Evolutionary conservation across 2,888 invertebrate species (phyloP).

Genomic region (Xestia rhomboidea): DNA sequence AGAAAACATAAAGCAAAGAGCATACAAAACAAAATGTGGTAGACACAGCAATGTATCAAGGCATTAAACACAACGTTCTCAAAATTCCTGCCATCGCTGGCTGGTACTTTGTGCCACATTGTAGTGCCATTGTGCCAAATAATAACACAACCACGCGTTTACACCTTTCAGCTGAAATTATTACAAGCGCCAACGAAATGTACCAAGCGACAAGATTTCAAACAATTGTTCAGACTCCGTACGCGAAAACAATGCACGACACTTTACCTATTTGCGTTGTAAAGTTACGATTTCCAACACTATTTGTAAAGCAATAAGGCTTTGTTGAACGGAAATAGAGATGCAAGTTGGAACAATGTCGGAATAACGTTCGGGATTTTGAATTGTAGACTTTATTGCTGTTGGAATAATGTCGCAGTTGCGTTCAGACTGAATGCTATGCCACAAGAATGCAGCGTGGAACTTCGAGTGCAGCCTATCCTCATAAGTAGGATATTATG

Average conservation of each 20-base stretch:
- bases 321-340: constrained; percentile 29
- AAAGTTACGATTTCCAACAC: constrained; percentile 28
- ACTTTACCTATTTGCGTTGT: background rate
- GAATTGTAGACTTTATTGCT: constrained; percentile 39
- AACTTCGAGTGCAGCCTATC: constrained; percentile 8
- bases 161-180: constrained; percentile 65
- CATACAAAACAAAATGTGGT: constrained; percentile 15
- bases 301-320: constrained; percentile 21
- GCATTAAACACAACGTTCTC: constrained; percentile 53
- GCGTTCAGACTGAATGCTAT: constrained; percentile 3
- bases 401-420: constrained; percentile 18
- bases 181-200: constrained; percentile 61
- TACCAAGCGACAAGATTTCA: constrained; percentile 63
- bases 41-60: constrained; percentile 38
- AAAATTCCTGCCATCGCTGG: constrained; percentile 44
- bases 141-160: constrained; percentile 59
- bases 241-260: constrained; percentile 41
- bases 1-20: constrained; percentile 1
- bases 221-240: constrained; percentile 59
- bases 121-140: constrained; percentile 61
- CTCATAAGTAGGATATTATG: constrained; percentile 45
- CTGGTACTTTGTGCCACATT: constrained; percentile 44
- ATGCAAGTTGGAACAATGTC: constrained; percentile 25
- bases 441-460: constrained; percentile 40
- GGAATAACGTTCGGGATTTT: constrained; percentile 9